phyloP scores from a whole-genome alignment of 1,140 invertebrate genomes.

The Tribolium madens region DNA sequence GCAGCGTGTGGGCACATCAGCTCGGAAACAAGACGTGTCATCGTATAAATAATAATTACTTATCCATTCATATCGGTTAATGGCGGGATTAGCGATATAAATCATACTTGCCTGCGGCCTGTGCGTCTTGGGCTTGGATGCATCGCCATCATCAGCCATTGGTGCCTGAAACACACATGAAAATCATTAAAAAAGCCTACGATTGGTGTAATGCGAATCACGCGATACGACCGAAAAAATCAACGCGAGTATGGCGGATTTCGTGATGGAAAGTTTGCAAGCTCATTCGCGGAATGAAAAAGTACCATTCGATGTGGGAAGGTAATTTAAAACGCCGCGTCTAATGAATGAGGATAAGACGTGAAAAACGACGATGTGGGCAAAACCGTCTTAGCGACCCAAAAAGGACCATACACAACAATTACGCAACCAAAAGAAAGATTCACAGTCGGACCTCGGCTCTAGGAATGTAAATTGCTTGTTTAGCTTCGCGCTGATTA shows the following conservation, averaged over 20 bases:
- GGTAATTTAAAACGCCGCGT: constrained; percentile 40
- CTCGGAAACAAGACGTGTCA: constrained; percentile 40
- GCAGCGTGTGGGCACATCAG: constrained; percentile 25
- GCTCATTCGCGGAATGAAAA: constrained; percentile 35
- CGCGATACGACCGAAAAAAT: constrained; percentile 3
- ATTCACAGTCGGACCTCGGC: background rate
- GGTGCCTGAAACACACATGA: constrained; percentile 38
- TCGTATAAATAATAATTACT: constrained; percentile 43
- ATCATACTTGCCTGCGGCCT: constrained; percentile 49
- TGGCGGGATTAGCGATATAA: constrained; percentile 22
- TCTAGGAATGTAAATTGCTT: constrained; percentile 19
- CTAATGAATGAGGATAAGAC: constrained; percentile 22
- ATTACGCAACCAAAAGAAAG: constrained; percentile 9
- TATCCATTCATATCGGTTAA: constrained; percentile 39
- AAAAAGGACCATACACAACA: background rate
- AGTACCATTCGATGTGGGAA: constrained; percentile 18
- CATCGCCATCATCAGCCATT: constrained; percentile 53
- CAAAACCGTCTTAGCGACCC: constrained; percentile 1
- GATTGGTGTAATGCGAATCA: constrained; percentile 1
- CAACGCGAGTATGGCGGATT: constrained; percentile 35
- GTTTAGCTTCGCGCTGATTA: constrained; percentile 20
- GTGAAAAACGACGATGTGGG: constrained; percentile 15
- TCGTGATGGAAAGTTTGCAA: constrained; percentile 40
- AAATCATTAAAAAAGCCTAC: background rate
- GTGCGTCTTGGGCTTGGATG: constrained; percentile 42